phyloP scores from a whole-genome alignment of 2,888 invertebrate genomes.

The Athripsodes cinereus region DNA sequence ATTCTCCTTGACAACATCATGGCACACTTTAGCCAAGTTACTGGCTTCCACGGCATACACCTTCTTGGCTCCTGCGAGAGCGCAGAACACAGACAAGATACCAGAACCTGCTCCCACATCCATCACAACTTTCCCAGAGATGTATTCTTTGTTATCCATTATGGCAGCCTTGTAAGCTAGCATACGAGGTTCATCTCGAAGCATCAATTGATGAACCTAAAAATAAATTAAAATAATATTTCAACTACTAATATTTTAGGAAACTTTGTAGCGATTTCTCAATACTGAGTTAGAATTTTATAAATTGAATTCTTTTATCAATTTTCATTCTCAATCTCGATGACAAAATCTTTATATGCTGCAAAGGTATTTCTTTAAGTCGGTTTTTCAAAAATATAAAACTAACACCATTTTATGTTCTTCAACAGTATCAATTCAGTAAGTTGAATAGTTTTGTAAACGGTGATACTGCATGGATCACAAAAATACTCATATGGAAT shows the following conservation, averaged over 20 bases:
- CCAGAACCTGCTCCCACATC: constrained; percentile 86
- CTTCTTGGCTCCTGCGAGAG: constrained; percentile 80
- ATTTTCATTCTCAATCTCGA: too few species aligned
- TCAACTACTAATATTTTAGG: neutral
- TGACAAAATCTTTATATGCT: constrained; percentile 16
- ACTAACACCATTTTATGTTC: too few species aligned
- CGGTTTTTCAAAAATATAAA: too few species aligned
- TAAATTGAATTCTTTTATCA: too few species aligned
- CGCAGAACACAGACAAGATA: constrained; percentile 85
- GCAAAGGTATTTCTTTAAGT: too few species aligned
- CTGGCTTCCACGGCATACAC: constrained; percentile 85
- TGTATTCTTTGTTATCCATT: constrained; percentile 54
- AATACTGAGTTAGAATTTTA: neutral
- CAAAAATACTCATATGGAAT: too few species aligned
- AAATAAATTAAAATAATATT: constrained; percentile 4
- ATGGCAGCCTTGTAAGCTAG: constrained; percentile 78
- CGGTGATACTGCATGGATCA: too few species aligned
- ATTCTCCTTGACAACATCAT: constrained; percentile 66
- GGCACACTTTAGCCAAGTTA: constrained; percentile 57
- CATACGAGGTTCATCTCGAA: constrained; percentile 70
- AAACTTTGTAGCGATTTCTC: neutral
- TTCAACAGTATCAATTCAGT: too few species aligned
- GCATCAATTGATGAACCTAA: constrained; percentile 76
- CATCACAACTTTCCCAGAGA: constrained; percentile 74
- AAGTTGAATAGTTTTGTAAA: too few species aligned